phyloP scores from a whole-genome alignment of 2,113 vertebrate genomes.

The Elachura formosa region DNA sequence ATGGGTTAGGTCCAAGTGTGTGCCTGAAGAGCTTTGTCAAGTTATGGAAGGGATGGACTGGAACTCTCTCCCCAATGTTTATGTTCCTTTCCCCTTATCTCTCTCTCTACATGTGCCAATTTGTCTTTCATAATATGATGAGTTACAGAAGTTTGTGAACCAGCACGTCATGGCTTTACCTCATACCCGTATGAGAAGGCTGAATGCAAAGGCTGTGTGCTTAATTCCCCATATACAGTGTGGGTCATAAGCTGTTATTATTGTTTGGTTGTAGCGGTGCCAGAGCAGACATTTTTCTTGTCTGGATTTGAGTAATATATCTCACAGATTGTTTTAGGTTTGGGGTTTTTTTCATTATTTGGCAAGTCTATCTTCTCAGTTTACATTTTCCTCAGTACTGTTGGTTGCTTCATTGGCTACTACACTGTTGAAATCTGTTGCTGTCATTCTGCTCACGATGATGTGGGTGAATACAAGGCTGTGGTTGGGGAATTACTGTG shows the following conservation, averaged over 20 bases:
- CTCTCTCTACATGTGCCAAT: neutral
- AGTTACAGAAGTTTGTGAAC: constrained; percentile 40
- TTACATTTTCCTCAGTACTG: neutral
- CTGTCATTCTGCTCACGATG: neutral
- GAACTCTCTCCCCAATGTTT: neutral
- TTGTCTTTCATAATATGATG: constrained; percentile 41
- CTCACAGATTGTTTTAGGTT: too few relatives aligned
- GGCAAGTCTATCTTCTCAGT: neutral
- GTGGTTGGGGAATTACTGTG: constrained; percentile 14
- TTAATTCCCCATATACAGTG: neutral
- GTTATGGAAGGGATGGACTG: neutral
- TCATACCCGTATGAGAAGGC: constrained; percentile 5
- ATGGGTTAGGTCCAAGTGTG: neutral
- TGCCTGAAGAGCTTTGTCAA: constrained; percentile 8
- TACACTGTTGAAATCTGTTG: constrained; percentile 10
- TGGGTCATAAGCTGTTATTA: constrained; percentile 48
- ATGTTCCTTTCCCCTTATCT: neutral
- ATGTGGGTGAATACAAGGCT: neutral
- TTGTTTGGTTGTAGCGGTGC: constrained; percentile 18
- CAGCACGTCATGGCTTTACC: neutral
- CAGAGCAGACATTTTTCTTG: constrained; percentile 51
- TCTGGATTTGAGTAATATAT: constrained; percentile 34
- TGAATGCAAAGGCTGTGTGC: constrained; percentile 11
- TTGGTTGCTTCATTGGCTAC: neutral
- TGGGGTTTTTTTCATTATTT: neutral